Evolutionary conservation across 1,140 invertebrate species (phyloP), one percentile per base, ranked within the genome.

Genomic region (Conopomorpha cramerella): DNA sequence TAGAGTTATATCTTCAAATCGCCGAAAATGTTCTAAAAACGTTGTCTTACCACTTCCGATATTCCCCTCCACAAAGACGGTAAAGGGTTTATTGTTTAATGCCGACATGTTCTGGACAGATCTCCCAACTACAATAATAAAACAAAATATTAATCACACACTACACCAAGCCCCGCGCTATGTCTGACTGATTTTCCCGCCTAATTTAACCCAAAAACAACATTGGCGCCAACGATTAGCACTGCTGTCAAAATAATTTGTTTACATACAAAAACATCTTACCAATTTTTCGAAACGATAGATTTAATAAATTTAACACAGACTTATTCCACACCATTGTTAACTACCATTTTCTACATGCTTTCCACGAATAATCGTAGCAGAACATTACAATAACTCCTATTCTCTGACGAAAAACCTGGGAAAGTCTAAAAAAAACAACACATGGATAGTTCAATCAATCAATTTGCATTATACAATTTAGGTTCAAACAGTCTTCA

Each of bases 11-110:
- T 82, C 65, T 35, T 81, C 70, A 49, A 80, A 86, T 45, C 86
- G 80, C 32, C 84, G 76, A 63, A 95, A 95, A 76, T 95, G 86
- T 45, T 93, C 84, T 8, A 96, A 70, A 52, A 95, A 90, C 11
- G 92, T 93, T 7, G 93, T 94, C 77, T 96, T 96, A 2, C 93
- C 94, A 62, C 91, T 91, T 17, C 93, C 93, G 55, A 96, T 96
- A 64, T 96, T 96, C 16, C 94, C 94, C 67, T 96, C 93, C 8
- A 96, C 86, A n/a, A 91, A 86, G 6, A 96, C 87, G 4, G 88
- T 88, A 50, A 90, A 86, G 8, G 86, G 82, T 53, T 72, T 78
- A 10, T 37, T 31, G 35, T 61, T 59, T 7, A 50, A 32, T 28
- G 53, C 19, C 49, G 30, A 51, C 66, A 72, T 72, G 48, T 55